Evolutionary conservation across 2,797 vertebrate species (phyloP).

Genomic region (Enteromius paludinosus): DNA sequence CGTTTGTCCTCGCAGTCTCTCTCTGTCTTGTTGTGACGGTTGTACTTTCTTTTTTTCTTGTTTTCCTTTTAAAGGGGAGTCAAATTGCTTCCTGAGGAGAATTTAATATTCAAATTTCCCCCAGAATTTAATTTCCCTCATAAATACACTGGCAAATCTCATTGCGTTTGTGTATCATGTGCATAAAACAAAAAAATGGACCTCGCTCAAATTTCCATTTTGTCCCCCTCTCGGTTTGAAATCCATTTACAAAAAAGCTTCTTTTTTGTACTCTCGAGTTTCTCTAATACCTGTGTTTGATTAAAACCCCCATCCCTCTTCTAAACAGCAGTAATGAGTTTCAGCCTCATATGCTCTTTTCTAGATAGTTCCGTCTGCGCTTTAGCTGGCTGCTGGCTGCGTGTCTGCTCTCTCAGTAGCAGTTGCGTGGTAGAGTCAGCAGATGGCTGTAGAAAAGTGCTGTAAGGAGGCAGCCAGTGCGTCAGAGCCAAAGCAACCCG

Average conservation of each 20-base stretch:
- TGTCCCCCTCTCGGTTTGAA: conserved; percentile 22
- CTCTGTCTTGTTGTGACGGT: background rate
- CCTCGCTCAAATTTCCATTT: conserved; percentile 29
- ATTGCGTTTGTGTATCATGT: conserved; percentile 23
- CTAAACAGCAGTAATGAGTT: conserved; percentile 41
- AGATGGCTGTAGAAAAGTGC: conserved; percentile 88
- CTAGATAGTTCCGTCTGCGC: conserved; percentile 35
- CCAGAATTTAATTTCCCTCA: conserved; percentile 31
- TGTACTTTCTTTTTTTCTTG: conserved; percentile 24
- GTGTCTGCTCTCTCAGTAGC: conserved; percentile 64
- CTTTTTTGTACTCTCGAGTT: background rate
- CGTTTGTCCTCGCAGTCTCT: background rate
- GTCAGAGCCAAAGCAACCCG: conserved; percentile 66
- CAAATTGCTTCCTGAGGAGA: conserved; percentile 27
- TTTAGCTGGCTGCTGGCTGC: conserved; percentile 45
- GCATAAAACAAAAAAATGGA: conserved; percentile 22
- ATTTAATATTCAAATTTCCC: conserved; percentile 28
- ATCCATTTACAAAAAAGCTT: conserved; percentile 5
- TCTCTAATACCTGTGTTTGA: conserved; percentile 41
- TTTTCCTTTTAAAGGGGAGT: conserved; percentile 30
- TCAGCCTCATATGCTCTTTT: conserved; percentile 34
- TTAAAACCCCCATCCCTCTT: conserved; percentile 32
- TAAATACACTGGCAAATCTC: conserved; percentile 41
- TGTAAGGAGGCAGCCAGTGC: conserved; percentile 69
- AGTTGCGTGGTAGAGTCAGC: conserved; percentile 79